Evolutionary conservation across 2,113 vertebrate genomes (phyloP), one percentile per base, ranked within the genome.

Genomic region (Bothrops jararaca): DNA sequence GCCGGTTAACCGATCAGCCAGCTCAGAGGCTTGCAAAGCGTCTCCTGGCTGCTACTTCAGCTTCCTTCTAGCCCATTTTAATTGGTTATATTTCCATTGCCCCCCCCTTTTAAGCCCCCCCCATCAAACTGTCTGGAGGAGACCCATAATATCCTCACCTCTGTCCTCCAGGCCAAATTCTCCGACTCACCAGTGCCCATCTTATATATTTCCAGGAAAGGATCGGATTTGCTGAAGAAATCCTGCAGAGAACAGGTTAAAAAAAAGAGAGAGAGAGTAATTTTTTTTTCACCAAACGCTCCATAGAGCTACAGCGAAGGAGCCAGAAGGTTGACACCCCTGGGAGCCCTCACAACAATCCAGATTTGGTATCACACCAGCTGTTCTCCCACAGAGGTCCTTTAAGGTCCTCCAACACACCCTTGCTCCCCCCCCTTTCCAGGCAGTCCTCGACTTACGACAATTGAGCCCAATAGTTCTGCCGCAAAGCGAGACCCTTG

Each of bases 151-250:
- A 39, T 0, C 22, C 9, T 60, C 93, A 97, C 97, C 96, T 97
- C 97, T 0, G 97, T 97, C 91, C 96, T 96, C 96, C 96, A 97
- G 53, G 97, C 97, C 58, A 97, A 80, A 85, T 97, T 95, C 26
- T 97, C 93, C 15, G 74, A 96, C 80, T 96, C 91, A 34, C 95
- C 96, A 10, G 60, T 89, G 0, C 94, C 94, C 52, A 96, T 95
- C 86, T 97, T 97, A 42, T 97, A 97, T 91, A 97, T 97, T 92
- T 97, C 97, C 95, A 97, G 95, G 95, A 97, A 97, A 34, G 97
- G 97, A 60, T 97, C 97, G 5, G 97, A 97, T 69, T 97, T 97
- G 95, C 97, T 97, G 93, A 97, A 97, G 60, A 97, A 96, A 89
- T 97, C 97, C 97, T 97, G 93, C 15, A 3, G n/a, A 52, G 4